A percentile compares a stretch with the other conserved stretches of the same genome.
phyloP scores from a whole-genome alignment of 2,113 vertebrate species.

The Eurystomus gularis region DNA sequence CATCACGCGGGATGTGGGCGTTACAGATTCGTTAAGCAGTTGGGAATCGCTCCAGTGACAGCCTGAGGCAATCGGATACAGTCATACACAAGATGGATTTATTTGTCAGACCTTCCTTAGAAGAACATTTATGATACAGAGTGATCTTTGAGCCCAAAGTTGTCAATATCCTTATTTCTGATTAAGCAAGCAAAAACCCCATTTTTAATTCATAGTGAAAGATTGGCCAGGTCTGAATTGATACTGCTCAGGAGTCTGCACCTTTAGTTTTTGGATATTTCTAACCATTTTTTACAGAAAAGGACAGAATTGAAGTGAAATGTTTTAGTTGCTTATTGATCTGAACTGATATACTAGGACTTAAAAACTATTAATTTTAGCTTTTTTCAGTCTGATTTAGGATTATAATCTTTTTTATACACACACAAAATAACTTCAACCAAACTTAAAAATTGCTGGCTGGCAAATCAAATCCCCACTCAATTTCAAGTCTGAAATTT shows the following conservation, averaged over 20 bases:
- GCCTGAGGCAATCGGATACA: neutral
- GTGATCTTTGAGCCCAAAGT: neutral
- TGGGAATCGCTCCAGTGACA: neutral
- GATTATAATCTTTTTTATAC: neutral
- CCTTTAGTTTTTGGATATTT: neutral
- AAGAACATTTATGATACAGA: neutral
- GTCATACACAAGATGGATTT: neutral
- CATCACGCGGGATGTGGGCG: neutral
- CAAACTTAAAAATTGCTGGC: neutral
- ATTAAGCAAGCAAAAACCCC: neutral
- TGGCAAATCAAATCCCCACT: neutral
- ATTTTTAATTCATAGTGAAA: neutral
- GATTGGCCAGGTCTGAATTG: neutral
- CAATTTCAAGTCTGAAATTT: neutral
- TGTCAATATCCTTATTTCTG: neutral
- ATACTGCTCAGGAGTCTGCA: neutral
- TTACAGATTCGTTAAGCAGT: rapidly evolving
- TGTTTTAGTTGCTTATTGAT: neutral
- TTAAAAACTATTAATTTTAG: neutral
- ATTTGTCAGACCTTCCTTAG: neutral
- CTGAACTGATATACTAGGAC: neutral
- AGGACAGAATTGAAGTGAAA: neutral
- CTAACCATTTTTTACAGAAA: neutral
- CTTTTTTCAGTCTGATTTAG: neutral
- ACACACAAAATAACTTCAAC: neutral